Percentiles rank a stretch among this genome's conserved stretches.
phyloP scores from a whole-genome alignment of 2,113 vertebrate genomes.

The Rallus limicola region DNA sequence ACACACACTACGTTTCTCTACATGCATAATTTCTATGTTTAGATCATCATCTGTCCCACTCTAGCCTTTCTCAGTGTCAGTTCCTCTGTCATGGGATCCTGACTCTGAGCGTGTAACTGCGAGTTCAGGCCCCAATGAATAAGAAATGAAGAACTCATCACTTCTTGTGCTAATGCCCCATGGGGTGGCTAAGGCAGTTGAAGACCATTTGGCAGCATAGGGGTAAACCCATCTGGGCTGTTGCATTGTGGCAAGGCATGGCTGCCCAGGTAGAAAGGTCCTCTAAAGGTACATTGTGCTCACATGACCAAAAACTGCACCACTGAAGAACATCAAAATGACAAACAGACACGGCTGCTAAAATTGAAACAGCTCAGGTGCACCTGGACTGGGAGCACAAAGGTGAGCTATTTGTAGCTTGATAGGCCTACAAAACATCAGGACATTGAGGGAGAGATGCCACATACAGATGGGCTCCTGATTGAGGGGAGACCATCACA shows the following conservation, averaged over 20 bases:
- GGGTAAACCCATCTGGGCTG: background rate
- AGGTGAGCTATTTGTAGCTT: background rate
- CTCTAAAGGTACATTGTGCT: background rate
- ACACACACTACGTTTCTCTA: background rate
- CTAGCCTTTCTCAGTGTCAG: background rate
- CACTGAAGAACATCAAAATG: background rate
- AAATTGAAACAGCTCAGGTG: background rate
- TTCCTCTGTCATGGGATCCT: background rate
- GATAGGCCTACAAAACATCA: accelerated
- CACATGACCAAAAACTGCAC: background rate
- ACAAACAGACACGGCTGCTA: background rate
- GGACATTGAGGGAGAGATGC: background rate
- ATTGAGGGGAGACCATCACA: background rate
- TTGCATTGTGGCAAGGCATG: background rate
- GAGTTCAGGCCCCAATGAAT: background rate
- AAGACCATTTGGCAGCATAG: background rate
- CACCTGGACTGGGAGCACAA: background rate
- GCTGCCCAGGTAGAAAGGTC: background rate
- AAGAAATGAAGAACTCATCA: background rate
- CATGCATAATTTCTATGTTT: background rate
- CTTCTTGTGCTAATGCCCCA: background rate
- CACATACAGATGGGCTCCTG: background rate
- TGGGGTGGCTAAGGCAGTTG: background rate
- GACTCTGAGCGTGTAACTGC: background rate
- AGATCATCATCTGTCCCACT: background rate